Evolutionary conservation across 2,113 vertebrate genomes (phyloP), one percentile per base, ranked within the genome.

Genomic region (Pristiophorus japonicus): DNA sequence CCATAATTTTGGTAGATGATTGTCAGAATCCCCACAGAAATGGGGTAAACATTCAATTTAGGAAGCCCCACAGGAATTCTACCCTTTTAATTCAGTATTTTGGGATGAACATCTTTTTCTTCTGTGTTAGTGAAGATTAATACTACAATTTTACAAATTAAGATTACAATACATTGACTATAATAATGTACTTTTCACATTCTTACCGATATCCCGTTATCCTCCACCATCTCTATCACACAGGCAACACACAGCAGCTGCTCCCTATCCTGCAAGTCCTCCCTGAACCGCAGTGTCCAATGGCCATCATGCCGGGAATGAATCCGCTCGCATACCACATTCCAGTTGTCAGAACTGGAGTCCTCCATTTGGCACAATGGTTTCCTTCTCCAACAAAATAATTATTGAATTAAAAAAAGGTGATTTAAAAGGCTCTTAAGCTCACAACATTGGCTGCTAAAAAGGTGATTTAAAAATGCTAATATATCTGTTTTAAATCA

Each of bases 241-340:
- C 99, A 99, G 62, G 98, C 98, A 95, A 99, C 96, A 96, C 99
- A 99, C 27, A 99, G 95, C 45, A 96, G 96, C 24, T 95, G 92
- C 8, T 70, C 63, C 7, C 92, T 42, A 45, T 94, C 63, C 42
- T 94, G 63, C 96, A 95, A 0, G 96, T 84, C 42, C 95, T 96
- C 55, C 96, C 6, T 96, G 66, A 97, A 95, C 0, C 95, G 96
- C 85, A 97, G 96, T 2, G 96, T 96, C 98, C 98, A 99, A 10
- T 96, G 96, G 0, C 96, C 38, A 62, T 98, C 98, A 11, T 99
- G 99, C 42, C 96, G 96, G 45, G 96, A 96, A 96, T 98, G 98
- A 1, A 96, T 62, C 63, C 95, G 97, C 51, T 98, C 97, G n/a
- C 97, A 97, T 0, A 97, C 70, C 2, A 98, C 96, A 0, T 96